phyloP scores from a whole-genome alignment of 2,113 vertebrate genomes.

The Donacobius atricapilla region DNA sequence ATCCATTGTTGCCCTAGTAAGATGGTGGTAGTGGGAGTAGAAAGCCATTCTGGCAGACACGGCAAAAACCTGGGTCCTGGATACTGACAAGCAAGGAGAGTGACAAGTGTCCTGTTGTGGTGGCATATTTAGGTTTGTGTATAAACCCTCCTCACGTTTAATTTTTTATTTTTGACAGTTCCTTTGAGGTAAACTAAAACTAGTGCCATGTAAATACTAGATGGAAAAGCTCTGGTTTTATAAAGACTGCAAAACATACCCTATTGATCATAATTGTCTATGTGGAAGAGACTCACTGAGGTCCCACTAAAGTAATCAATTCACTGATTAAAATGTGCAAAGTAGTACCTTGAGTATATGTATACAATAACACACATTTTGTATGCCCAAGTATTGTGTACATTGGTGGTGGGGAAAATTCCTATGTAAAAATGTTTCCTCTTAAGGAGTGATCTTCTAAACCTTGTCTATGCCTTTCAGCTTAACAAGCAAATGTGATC shows the following conservation, averaged over 20 bases:
- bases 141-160: not conserved
- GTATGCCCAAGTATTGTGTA: not conserved
- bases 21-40: not conserved
- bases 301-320: not conserved
- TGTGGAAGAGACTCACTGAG: not conserved
- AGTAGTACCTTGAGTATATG: rapidly evolving
- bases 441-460: not conserved
- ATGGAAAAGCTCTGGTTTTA: not conserved
- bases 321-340: not conserved
- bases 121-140: not conserved
- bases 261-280: not conserved
- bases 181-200: not conserved
- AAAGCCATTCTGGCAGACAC: not conserved
- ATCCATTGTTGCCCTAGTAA: no score
- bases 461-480: not conserved
- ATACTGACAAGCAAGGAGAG: not conserved
- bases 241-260: not conserved
- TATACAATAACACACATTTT: not conserved
- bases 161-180: not conserved
- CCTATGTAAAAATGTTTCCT: not conserved
- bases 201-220: not conserved
- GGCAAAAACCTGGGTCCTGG: not conserved
- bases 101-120: not conserved
- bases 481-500: not conserved
- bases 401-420: not conserved